These are phyloP conservation scores for Characodon lateralis DNA, from an alignment of 2,797 vertebrate genomes.

Conservation along the genomic window DNA sequence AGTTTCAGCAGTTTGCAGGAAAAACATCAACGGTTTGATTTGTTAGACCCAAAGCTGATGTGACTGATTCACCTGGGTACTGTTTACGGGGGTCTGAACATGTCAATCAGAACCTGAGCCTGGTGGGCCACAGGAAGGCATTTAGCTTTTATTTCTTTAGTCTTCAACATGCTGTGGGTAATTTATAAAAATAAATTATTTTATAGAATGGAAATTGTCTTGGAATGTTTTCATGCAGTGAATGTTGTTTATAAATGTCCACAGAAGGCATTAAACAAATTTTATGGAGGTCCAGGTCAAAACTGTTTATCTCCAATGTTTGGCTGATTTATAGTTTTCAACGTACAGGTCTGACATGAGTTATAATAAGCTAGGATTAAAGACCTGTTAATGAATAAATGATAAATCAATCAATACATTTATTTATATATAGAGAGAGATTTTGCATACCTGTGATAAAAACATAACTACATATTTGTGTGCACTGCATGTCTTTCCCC, in stretches of 20 bases:
- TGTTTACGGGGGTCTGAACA: constrained; percentile 36
- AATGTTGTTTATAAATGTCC: background rate
- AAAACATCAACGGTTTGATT: constrained; percentile 52
- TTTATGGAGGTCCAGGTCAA: constrained; percentile 12
- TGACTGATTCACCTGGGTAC: constrained; percentile 47
- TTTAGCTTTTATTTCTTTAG: constrained; percentile 28
- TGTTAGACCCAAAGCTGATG: constrained; percentile 53
- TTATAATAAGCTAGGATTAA: background rate
- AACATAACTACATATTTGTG: background rate
- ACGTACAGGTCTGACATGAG: background rate
- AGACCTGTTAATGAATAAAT: background rate
- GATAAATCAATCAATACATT: background rate
- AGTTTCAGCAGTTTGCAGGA: constrained; percentile 23
- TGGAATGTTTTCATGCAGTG: constrained; percentile 3
- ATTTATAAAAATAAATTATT: constrained; percentile 61
- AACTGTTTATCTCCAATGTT: background rate
- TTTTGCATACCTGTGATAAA: background rate
- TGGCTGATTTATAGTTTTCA: background rate
- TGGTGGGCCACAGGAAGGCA: constrained; percentile 42
- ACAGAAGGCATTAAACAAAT: constrained; percentile 18
- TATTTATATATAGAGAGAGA: background rate
- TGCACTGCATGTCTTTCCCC: background rate
- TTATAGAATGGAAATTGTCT: constrained; percentile 56
- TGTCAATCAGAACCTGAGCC: constrained; percentile 49
- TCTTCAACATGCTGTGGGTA: constrained; percentile 36